Evolutionary conservation across 2,797 vertebrate genomes (phyloP), one percentile per base, ranked within the genome.

Genomic region (Coccyzus lansbergi): DNA sequence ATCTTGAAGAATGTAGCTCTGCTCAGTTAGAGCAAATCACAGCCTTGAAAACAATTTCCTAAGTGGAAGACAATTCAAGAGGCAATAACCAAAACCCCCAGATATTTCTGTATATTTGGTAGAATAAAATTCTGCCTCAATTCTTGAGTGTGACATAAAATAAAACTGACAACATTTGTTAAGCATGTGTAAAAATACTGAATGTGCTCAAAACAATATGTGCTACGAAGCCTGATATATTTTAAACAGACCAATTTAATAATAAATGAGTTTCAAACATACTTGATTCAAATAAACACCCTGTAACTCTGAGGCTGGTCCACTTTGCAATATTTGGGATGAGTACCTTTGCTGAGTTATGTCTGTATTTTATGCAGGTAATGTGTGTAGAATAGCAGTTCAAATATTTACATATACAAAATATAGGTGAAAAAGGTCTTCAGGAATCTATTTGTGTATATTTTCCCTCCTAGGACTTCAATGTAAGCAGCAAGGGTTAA

Each of bases 31-130:
- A 71, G 93, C 96, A 95, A 96, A 95, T 96, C 94, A 96, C 96
- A 97, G 96, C 97, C 97, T 97, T 97, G 97, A 96, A 97, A 92
- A 95, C 90, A 93, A 88, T 96, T 96, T 96, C 86, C 72, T 92
- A 91, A 78, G 65, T 2, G 7, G 56, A 94, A 80, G 31, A 93
- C 87, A 83, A 86, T 86, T 90, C 80, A 90, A 65, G 79, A 88
- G 70, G 67, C 75, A 90, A 58, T 80, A 96, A 91, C 36, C 5
- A 36, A 91, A 70, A 2, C 10, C 33, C 49, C 49, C 21, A 87
- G 65, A 82, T 81, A 93, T 91, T 94, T 95, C 49, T 62, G 48
- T 67, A 29, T 63, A 69, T 95, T 81, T 89, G 42, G 72, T 75
- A 77, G 87, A 67, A 80, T 52, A 68, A 46, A 95, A 83, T 63